Percentiles rank a stretch among this genome's conserved stretches.
Conservation (phyloP, 2,113 vertebrate genomes). For the Mastomys coucha region DNA sequence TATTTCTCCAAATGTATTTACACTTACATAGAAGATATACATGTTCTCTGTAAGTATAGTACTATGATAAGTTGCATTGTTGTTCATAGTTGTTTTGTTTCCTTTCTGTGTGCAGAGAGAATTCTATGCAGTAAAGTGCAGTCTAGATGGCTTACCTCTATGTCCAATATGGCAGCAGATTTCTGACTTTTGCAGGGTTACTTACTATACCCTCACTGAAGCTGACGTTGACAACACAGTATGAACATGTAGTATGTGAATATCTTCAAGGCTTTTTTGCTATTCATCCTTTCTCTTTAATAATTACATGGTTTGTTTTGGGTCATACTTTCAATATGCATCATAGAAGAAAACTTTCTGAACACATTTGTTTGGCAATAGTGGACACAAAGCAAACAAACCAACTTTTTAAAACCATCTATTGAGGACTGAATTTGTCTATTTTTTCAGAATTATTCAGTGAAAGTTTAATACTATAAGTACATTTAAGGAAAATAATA, state of each 20-base stretch:
- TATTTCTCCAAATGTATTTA: background rate
- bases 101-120: background rate
- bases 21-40: background rate
- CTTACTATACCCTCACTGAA: background rate
- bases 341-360: background rate
- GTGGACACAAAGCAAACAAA: background rate
- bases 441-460: background rate
- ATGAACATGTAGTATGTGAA: background rate
- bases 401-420: too few relatives aligned
- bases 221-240: background rate
- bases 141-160: background rate
- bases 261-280: background rate
- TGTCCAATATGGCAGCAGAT: background rate
- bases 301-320: background rate
- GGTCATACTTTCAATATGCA: background rate
- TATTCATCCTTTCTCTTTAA: background rate
- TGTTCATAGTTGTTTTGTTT: background rate
- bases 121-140: fast-evolving
- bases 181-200: background rate
- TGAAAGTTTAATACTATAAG: background rate
- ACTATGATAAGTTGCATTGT: background rate
- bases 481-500: background rate
- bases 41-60: background rate
- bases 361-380: background rate
- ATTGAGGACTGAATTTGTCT: background rate